phyloP scores from a whole-genome alignment of 2,888 invertebrate genomes.

The Diarsia brunnea region DNA sequence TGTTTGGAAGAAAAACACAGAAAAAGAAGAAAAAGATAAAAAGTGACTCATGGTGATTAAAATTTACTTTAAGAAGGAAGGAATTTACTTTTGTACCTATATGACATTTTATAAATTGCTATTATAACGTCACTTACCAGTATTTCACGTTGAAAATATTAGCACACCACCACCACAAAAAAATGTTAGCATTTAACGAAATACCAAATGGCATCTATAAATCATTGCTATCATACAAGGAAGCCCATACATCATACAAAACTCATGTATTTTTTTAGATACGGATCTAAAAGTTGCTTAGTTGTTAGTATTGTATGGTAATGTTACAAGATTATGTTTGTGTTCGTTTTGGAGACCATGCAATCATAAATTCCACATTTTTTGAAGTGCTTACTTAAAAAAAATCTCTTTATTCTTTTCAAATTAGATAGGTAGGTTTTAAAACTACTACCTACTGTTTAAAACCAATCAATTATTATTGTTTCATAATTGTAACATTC shows the following conservation, averaged over 20 bases:
- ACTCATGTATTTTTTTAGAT: conserved; percentile 45
- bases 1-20: fast-evolving
- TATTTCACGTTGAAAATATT: neutral
- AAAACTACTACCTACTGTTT: neutral
- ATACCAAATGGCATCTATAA: conserved; percentile 18
- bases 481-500: neutral
- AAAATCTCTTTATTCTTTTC: neutral
- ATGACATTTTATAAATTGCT: neutral
- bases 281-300: conserved; percentile 23
- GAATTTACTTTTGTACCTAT: too few relatives aligned
- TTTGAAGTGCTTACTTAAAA: too few relatives aligned
- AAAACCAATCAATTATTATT: neutral
- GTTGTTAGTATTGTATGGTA: conserved; percentile 61
- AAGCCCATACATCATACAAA: conserved; percentile 53
- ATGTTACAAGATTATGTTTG: conserved; percentile 26
- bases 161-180: neutral
- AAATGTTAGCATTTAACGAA: conserved; percentile 21
- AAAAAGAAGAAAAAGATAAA: neutral
- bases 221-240: conserved; percentile 52
- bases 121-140: neutral
- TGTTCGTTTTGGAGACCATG: conserved; percentile 1
- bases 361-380: conserved; percentile 4
- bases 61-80: neutral
- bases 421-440: neutral
- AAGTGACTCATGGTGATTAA: neutral